Evolutionary conservation across 2,888 invertebrate species (phyloP).

Genomic region (Mythimna albipuncta): DNA sequence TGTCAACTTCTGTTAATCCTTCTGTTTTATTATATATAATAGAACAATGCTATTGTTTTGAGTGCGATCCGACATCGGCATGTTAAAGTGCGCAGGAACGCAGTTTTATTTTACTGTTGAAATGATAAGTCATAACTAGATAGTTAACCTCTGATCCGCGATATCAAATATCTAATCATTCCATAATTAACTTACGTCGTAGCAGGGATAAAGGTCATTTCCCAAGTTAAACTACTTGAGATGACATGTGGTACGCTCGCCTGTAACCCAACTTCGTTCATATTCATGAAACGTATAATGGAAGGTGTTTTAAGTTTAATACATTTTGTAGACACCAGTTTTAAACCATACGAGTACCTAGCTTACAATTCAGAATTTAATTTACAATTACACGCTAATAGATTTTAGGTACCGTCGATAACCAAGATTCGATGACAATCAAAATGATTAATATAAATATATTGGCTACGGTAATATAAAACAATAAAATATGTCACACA

Average conservation of each 20-base stretch:
- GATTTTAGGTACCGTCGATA: slow-evolving; percentile 41
- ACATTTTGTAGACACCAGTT: slow-evolving; percentile 14
- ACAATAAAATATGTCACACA: slow-evolving; percentile 51
- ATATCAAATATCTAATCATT: slow-evolving; percentile 59
- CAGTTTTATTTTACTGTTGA: slow-evolving; percentile 44
- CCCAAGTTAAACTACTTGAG: slow-evolving; percentile 43
- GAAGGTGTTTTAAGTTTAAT: slow-evolving; percentile 20
- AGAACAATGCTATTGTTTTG: slow-evolving; percentile 59
- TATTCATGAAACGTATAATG: slow-evolving; percentile 34
- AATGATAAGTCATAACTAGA: slow-evolving; percentile 31
- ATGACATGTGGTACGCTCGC: slow-evolving; percentile 28
- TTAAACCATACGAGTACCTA: not conserved
- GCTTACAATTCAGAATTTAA: slow-evolving; percentile 2
- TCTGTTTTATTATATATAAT: slow-evolving; percentile 46
- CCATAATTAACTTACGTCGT: slow-evolving; percentile 46
- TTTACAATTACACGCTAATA: slow-evolving; percentile 22
- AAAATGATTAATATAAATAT: slow-evolving; percentile 20
- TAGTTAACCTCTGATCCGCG: slow-evolving; percentile 53
- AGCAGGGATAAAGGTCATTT: slow-evolving; percentile 52
- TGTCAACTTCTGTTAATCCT: slow-evolving; percentile 37
- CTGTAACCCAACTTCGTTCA: slow-evolving; percentile 19
- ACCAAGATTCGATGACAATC: slow-evolving; percentile 30
- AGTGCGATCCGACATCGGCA: slow-evolving; percentile 28
- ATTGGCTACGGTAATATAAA: slow-evolving; percentile 34
- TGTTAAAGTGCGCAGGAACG: slow-evolving; percentile 42